Evolutionary conservation across 2,888 invertebrate species (phyloP).

Genomic region (Phoenoteleia sp.): DNA sequence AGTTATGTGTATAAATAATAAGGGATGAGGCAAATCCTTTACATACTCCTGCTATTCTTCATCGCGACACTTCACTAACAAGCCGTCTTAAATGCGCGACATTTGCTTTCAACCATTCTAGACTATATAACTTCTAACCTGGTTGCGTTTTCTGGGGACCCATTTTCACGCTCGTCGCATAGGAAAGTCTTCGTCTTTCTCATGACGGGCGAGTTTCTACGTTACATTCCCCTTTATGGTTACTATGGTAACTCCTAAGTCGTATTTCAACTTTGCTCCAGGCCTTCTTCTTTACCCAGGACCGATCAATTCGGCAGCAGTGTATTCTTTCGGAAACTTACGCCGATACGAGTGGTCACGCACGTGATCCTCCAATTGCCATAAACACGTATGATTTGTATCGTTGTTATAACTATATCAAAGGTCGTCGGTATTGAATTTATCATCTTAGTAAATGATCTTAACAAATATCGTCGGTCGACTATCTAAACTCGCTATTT

Average conservation of each 20-base stretch:
- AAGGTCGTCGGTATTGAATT: neutral
- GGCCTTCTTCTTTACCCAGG: slow-evolving; percentile 68
- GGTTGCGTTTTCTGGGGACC: neutral
- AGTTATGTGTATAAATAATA: too few relatives aligned
- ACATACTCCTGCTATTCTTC: neutral
- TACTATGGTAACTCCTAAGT: slow-evolving; percentile 67
- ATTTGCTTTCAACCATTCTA: neutral
- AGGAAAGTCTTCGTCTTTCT: slow-evolving; percentile 28
- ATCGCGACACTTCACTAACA: neutral
- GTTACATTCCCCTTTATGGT: slow-evolving; percentile 68
- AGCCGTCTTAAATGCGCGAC: slow-evolving; percentile 5
- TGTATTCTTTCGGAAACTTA: slow-evolving; percentile 57
- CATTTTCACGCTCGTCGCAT: slow-evolving; percentile 15
- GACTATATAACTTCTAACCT: neutral
- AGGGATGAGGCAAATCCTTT: too few relatives aligned
- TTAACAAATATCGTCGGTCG: too few relatives aligned
- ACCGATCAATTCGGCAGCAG: slow-evolving; percentile 71
- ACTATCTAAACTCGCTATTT: too few relatives aligned
- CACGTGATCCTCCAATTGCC: slow-evolving; percentile 4
- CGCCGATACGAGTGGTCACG: slow-evolving; percentile 35
- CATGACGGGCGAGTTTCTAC: slow-evolving; percentile 23
- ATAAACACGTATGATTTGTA: slow-evolving; percentile 39
- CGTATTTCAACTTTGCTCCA: slow-evolving; percentile 70
- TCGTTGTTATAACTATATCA: slow-evolving; percentile 8
- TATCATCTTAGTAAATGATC: too few relatives aligned